Conservation (phyloP, 2,888 invertebrate species). For the Alloplasta piceator region DNA sequence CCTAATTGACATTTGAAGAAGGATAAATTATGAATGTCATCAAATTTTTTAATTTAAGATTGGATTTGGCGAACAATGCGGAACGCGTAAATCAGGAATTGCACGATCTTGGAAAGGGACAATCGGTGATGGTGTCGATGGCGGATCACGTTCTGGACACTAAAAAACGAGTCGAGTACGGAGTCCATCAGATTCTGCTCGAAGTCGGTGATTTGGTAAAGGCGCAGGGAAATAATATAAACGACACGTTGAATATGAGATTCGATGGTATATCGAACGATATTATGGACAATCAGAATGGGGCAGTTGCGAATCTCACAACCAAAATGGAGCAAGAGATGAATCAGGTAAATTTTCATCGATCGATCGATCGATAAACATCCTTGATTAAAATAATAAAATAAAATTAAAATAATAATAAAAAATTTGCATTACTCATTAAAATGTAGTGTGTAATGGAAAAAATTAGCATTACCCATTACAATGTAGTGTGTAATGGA, state of each 20-base stretch:
- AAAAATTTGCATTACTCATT: neutral
- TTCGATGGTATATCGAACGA: conserved; percentile 89
- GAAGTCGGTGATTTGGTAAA: conserved; percentile 90
- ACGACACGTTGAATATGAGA: conserved; percentile 87
- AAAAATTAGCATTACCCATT: too few species aligned
- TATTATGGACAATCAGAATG: conserved; percentile 89
- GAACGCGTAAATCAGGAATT: conserved; percentile 77
- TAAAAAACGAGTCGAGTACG: conserved; percentile 93
- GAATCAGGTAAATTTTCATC: conserved; percentile 85
- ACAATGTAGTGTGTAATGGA: too few species aligned
- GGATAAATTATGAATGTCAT: too few species aligned
- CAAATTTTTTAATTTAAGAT: conserved; percentile 64
- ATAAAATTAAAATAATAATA: neutral
- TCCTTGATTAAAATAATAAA: neutral
- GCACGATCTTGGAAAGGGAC: conserved; percentile 88
- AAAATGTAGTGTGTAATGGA: too few species aligned
- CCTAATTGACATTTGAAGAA: too few species aligned
- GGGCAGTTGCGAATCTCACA: conserved; percentile 89
- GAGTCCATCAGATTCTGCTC: conserved; percentile 91
- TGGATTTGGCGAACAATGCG: conserved; percentile 76
- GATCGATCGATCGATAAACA: neutral
- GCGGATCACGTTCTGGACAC: conserved; percentile 93
- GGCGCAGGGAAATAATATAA: conserved; percentile 87
- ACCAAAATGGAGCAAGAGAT: conserved; percentile 91
- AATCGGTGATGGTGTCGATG: conserved; percentile 91